Evolutionary conservation across 1,140 invertebrate species (phyloP), one percentile per base, ranked within the genome.

Genomic region (Apis florea): DNA sequence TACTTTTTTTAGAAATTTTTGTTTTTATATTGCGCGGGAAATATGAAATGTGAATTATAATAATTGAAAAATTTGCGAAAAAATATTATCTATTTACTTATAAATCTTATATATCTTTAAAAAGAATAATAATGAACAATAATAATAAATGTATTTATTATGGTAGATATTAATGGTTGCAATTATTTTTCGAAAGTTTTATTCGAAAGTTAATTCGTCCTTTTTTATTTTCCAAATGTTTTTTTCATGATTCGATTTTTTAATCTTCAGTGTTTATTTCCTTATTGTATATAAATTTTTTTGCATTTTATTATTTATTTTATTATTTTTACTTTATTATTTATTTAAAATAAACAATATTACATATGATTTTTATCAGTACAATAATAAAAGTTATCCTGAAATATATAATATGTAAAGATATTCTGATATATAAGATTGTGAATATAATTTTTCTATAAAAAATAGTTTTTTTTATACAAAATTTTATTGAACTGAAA

Each of bases 1-100:
- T 47, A 80, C 63, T 40, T 40, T 40, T 31, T 40, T 40, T 40
- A 40, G 31, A 40, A 40, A 40, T 40, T 40, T 5, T 6, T 6
- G 31, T 31, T 5, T 40, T 76, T 54, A 1, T 17, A 17, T 67
- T 31, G 49, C 72, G 72, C 54, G 54, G 79, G 15, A 76, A 81
- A 68, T 59, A 53, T 40, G 63, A 75, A 75, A 81, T 56, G 49
- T 49, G 40, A 53, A 76, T 76, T 13, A 1, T 21, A 17, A 47
- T 15, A 63, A 51, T 24, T n/a, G 31, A 40, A 6, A 40, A 40
- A 40, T 40, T n/a, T 40, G 5, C 0, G 31, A 40, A 40, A 4
- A 40, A 40, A 5, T 40, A 40, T 40, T 40, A 40, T 40, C 31
- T 6, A 40, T 40, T 40, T 40, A 6, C 31, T 40, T 40, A 40